phyloP scores from a whole-genome alignment of 1,140 invertebrate genomes.

The Drosophila watanabei region DNA sequence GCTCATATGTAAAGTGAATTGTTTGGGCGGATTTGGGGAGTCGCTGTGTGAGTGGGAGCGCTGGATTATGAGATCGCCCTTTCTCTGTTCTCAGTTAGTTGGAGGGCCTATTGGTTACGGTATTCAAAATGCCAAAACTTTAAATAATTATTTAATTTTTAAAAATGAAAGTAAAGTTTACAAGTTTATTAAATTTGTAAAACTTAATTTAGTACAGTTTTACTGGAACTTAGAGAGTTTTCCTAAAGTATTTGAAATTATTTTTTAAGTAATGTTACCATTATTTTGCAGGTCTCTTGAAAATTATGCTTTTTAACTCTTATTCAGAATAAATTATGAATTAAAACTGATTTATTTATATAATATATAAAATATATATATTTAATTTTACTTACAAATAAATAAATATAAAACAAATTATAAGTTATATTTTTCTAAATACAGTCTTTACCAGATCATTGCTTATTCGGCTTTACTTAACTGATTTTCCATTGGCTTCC shows the following conservation, averaged over 20 bases:
- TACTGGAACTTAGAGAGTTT: background rate
- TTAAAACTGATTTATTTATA: background rate
- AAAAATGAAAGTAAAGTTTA: too few species aligned
- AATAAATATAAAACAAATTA: background rate
- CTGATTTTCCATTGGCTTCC: background rate
- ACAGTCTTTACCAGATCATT: background rate
- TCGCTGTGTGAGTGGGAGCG: conserved; percentile 20
- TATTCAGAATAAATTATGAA: background rate
- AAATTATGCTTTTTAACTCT: background rate
- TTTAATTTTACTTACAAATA: too few species aligned
- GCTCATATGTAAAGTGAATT: conserved; percentile 84
- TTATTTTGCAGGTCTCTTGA: background rate
- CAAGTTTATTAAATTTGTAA: too few species aligned
- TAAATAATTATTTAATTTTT: too few species aligned
- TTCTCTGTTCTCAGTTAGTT: conserved; percentile 15
- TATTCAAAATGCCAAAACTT: background rate
- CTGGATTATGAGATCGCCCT: conserved; percentile 55
- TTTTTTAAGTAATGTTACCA: background rate
- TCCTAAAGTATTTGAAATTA: background rate
- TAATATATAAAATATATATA: too few species aligned
- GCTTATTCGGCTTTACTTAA: background rate
- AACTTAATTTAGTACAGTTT: too few species aligned
- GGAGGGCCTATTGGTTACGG: background rate
- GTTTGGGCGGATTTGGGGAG: conserved; percentile 48
- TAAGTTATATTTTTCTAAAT: background rate